Conservation (phyloP, 2,797 vertebrate species). For the Anguilla megastoma region DNA sequence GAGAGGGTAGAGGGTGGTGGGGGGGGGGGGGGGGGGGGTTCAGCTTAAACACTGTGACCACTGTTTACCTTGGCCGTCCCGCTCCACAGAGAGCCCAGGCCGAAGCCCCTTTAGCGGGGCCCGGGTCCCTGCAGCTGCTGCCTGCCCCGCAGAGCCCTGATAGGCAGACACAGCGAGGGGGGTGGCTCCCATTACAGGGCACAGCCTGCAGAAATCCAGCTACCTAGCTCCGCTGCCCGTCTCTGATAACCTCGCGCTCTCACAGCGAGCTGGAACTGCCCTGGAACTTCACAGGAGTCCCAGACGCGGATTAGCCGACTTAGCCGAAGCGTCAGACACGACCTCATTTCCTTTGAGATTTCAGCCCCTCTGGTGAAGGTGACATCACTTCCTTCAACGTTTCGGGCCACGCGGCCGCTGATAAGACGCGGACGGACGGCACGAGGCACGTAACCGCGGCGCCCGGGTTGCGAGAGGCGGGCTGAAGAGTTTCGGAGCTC, state of each 20-base stretch:
- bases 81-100: constrained; percentile 58
- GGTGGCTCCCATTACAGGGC: background rate
- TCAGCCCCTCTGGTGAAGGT: background rate
- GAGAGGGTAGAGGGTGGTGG: background rate
- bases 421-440: background rate
- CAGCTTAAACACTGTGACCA: constrained; percentile 73
- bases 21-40: constrained; percentile 65
- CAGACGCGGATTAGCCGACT: background rate
- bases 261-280: background rate
- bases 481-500: background rate
- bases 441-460: background rate
- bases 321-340: background rate
- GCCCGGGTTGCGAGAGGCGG: background rate
- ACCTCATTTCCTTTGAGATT: constrained; percentile 8
- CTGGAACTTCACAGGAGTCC: background rate
- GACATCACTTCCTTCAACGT: background rate
- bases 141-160: background rate
- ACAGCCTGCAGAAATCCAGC: background rate
- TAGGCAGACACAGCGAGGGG: constrained; percentile 28
- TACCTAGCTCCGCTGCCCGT: background rate
- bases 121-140: constrained; percentile 44
- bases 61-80: constrained; percentile 71
- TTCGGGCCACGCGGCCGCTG: background rate
- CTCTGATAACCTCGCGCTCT: background rate
- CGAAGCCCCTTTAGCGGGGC: constrained; percentile 35